Percentiles rank a stretch among this genome's conserved stretches.
phyloP scores from a whole-genome alignment of 2,888 invertebrate species.

The Chymomyza procnemis region DNA sequence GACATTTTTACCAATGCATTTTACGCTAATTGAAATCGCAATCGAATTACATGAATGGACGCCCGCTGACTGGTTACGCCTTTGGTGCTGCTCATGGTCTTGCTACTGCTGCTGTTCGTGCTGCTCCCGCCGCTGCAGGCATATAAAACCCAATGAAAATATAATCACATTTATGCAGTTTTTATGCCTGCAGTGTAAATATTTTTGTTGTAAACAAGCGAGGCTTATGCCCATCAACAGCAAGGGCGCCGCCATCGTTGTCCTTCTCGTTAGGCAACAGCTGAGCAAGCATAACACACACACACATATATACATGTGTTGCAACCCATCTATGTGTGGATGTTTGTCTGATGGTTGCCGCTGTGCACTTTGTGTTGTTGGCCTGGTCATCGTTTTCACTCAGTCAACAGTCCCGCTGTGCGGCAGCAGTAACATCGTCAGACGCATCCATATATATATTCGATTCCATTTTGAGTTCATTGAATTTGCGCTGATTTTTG shows the following conservation, averaged over 20 bases:
- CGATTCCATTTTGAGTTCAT: constrained; percentile 69
- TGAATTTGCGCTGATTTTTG: constrained; percentile 66
- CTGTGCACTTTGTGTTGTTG: constrained; percentile 26
- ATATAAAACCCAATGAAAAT: constrained; percentile 65
- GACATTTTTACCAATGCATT: constrained; percentile 39
- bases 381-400: constrained; percentile 18
- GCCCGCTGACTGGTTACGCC: constrained; percentile 17
- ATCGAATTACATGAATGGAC: constrained; percentile 64
- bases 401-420: constrained; percentile 16
- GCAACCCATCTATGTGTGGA: background rate
- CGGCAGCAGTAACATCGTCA: constrained; percentile 8
- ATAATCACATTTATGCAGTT: constrained; percentile 73
- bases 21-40: constrained; percentile 73
- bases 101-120: background rate
- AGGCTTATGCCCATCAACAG: constrained; percentile 26
- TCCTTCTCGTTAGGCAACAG: background rate
- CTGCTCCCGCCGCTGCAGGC: background rate
- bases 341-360: background rate
- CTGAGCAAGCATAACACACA: constrained; percentile 33
- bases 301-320: background rate
- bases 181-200: constrained; percentile 73
- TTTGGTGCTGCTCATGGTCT: background rate
- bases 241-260: constrained; percentile 2
- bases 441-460: constrained; percentile 31
- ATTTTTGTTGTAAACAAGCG: constrained; percentile 60